A percentile compares a stretch with the other conserved stretches of the same genome.
Conservation (phyloP, 2,888 invertebrate genomes). For the Erannis defoliaria region DNA sequence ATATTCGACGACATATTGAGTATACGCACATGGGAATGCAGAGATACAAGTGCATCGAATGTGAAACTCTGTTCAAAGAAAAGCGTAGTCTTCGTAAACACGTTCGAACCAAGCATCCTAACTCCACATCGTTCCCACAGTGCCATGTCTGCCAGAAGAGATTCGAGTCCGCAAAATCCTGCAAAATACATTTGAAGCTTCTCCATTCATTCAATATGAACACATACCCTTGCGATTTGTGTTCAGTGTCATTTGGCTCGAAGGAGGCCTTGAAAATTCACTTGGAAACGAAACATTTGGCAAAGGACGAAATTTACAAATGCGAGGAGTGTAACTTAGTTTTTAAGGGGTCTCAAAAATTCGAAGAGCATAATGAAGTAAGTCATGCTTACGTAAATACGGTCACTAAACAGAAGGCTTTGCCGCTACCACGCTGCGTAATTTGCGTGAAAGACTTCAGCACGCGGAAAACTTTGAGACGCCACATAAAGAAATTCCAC, state of each 20-base stretch:
- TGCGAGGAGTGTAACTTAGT: slow-evolving; percentile 74
- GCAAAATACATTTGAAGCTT: slow-evolving; percentile 74
- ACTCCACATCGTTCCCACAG: slow-evolving; percentile 70
- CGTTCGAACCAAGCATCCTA: slow-evolving; percentile 70
- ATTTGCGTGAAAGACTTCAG: slow-evolving; percentile 78
- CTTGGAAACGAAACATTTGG: slow-evolving; percentile 66
- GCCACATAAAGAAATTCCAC: slow-evolving; percentile 77
- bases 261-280: slow-evolving; percentile 67
- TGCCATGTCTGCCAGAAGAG: slow-evolving; percentile 75
- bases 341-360: slow-evolving; percentile 69
- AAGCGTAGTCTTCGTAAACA: slow-evolving; percentile 75
- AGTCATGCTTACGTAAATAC: slow-evolving; percentile 55
- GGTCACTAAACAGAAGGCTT: slow-evolving; percentile 53
- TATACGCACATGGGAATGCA: slow-evolving; percentile 75
- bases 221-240: slow-evolving; percentile 70
- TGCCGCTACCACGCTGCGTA: slow-evolving; percentile 70
- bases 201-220: slow-evolving; percentile 75
- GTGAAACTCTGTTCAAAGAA: slow-evolving; percentile 75
- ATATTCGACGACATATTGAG: slow-evolving; percentile 73
- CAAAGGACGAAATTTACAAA: slow-evolving; percentile 73
- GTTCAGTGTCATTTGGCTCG: slow-evolving; percentile 69
- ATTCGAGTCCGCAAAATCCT: slow-evolving; percentile 78
- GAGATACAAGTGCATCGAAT: slow-evolving; percentile 74
- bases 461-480: slow-evolving; percentile 70
- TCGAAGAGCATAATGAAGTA: slow-evolving; percentile 65